Percentiles rank a stretch among this genome's conserved stretches.
Conservation (phyloP, 1,140 invertebrate genomes). For the Lysiphlebus fabarum region DNA sequence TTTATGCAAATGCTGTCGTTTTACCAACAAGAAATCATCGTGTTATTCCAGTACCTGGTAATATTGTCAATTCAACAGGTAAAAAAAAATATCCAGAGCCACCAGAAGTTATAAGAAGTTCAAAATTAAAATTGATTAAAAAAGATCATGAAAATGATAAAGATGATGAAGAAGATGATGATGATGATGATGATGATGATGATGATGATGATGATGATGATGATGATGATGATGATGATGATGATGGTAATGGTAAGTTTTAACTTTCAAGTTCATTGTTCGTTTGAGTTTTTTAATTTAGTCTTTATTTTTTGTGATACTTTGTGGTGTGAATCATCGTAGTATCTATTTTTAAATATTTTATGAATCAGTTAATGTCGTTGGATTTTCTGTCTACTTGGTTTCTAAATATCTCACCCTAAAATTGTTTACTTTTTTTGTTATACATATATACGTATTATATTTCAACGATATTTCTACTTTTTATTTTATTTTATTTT, state of each 20-base stretch:
- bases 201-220: no score
- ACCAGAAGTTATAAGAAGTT: no score
- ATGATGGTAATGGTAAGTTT: constrained; percentile 2
- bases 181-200: constrained; percentile 1
- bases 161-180: background rate
- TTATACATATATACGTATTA: no score
- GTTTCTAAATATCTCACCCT: no score
- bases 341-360: constrained; percentile 17
- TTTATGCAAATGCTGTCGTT: constrained; percentile 36
- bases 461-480: no score
- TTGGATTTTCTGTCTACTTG: no score
- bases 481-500: background rate
- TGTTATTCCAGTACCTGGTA: background rate
- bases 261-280: constrained; percentile 20
- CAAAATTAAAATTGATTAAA: no score
- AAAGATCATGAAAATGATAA: background rate
- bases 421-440: no score
- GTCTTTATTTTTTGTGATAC: no score
- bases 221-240: background rate
- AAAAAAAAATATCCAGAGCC: background rate
- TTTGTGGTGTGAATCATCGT: constrained; percentile 18
- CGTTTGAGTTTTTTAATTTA: background rate
- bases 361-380: constrained; percentile 20
- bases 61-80: background rate
- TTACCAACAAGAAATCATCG: constrained; percentile 16